These are phyloP conservation scores for Pristionchus mayeri DNA, from an alignment of 2,888 invertebrate genomes.

Conservation along the genomic window DNA sequence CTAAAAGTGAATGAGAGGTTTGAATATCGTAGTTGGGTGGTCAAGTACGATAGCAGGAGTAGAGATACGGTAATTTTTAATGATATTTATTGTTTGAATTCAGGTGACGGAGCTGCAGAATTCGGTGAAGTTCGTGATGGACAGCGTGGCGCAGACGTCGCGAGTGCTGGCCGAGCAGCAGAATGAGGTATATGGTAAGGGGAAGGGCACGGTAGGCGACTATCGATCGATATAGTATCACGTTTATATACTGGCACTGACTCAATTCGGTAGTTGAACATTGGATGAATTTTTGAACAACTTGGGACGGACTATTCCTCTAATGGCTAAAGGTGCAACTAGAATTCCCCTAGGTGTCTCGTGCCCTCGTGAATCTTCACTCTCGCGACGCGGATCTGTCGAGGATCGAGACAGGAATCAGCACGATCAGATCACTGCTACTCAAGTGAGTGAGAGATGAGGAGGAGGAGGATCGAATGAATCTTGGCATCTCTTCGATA, in stretches of 20 bases:
- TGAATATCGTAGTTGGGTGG: no score
- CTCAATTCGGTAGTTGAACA: no score
- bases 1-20: no score
- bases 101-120: conserved; percentile 74
- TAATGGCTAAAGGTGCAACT: no score
- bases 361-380: conserved; percentile 43
- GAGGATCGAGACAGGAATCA: conserved; percentile 62
- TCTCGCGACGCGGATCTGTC: conserved; percentile 61
- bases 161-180: conserved; percentile 43
- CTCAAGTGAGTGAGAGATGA: neutral
- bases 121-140: conserved; percentile 75
- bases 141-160: conserved; percentile 71
- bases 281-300: no score
- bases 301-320: no score
- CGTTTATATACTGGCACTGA: no score
- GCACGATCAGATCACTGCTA: conserved; percentile 54
- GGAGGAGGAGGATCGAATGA: no score
- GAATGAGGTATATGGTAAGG: conserved; percentile 46
- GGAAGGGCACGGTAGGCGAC: neutral
- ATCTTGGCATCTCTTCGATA: no score
- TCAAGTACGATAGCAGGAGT: neutral
- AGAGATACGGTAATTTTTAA: neutral
- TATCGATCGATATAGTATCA: neutral
- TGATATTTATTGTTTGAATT: neutral
- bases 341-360: conserved; percentile 27